Percentiles rank a stretch among this genome's conserved stretches.
Conservation (phyloP, 1,140 invertebrate species). For the Pseudomyrmex gracilis region DNA sequence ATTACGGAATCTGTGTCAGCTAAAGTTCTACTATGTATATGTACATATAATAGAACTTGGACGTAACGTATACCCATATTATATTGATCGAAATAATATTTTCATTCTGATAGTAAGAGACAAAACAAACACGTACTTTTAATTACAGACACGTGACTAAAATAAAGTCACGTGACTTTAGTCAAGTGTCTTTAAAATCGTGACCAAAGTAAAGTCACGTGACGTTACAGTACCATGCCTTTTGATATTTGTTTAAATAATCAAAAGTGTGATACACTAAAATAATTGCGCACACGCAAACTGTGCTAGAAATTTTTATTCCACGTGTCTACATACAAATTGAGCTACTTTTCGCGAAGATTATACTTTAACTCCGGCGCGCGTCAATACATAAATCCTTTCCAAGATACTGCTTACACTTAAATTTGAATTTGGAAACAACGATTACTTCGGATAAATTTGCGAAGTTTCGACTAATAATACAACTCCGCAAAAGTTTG, state of each 20-base stretch:
- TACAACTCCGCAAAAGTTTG: constrained; percentile 27
- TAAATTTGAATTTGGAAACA: constrained; percentile 38
- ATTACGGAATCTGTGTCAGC: constrained; percentile 35
- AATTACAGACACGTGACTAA: too few species aligned
- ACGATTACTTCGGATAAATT: constrained; percentile 46
- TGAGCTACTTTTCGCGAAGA: neutral
- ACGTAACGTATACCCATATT: too few species aligned
- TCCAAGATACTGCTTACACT: constrained; percentile 28
- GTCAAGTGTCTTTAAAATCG: too few species aligned
- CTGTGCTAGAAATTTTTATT: neutral
- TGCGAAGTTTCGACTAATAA: constrained; percentile 33
- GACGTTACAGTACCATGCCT: too few species aligned
- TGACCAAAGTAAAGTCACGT: too few species aligned
- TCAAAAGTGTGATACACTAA: neutral
- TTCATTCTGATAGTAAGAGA: too few species aligned
- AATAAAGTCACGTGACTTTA: too few species aligned
- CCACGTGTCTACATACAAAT: neutral
- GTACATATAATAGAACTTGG: too few species aligned
- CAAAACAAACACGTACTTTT: too few species aligned
- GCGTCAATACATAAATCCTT: constrained; percentile 24
- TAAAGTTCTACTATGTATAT: neutral
- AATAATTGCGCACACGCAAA: neutral
- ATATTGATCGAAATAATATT: too few species aligned
- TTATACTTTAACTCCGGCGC: neutral
- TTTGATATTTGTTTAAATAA: too few species aligned